Base-by-base conservation (phyloP, 1,140 invertebrate species). In the Maconellicoccus hirsutus region DNA sequence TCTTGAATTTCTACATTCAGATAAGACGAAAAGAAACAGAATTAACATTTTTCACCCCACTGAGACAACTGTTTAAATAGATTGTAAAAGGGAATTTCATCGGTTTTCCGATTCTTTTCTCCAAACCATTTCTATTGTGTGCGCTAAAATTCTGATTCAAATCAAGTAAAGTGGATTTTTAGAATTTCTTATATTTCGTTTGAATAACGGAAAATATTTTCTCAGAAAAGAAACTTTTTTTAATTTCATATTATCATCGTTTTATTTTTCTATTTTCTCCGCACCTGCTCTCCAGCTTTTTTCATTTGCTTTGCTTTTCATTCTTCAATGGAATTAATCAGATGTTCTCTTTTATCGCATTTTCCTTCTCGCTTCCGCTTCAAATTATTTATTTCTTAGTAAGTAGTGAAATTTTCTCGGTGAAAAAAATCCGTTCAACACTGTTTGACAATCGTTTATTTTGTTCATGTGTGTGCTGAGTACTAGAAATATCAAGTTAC, bases 181-280 rank as follows among this genome's bases (percentile, higher is more conserved):
- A 6, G 42, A 52, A 52, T 52, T 52, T 52, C 42, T 52, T 52
- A 52, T 52, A 52, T 52, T 52, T 52, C 42, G 42, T 52, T 52
- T 52, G 42, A 52, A 52, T 52, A 52, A 52, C 42, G 42, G 6
- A 52, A 52, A 52, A 52, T 52, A 52, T 52, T 52, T 52, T 16
- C 42, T 8, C 3, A 52, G n/a, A 52, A 52, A 19, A 19, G n/a
- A 52, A 14, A 16, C n/a, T 52, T 52, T 52, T 52, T 52, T 52
- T 52, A 52, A 52, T 52, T 52, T 52, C 42, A 52, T 52, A 52
- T 52, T 52, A 52, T 52, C 42, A 52, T 52, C 42, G 42, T 52
- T 52, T 52, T 52, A 52, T 52, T 16, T 52, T 52, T 19, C 14
- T 52, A 16, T 52, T 52, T 52, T 52, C 42, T 52, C 42, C 42